Base-by-base conservation (phyloP, 2,888 invertebrate species). In the Cheilosia pagana region DNA sequence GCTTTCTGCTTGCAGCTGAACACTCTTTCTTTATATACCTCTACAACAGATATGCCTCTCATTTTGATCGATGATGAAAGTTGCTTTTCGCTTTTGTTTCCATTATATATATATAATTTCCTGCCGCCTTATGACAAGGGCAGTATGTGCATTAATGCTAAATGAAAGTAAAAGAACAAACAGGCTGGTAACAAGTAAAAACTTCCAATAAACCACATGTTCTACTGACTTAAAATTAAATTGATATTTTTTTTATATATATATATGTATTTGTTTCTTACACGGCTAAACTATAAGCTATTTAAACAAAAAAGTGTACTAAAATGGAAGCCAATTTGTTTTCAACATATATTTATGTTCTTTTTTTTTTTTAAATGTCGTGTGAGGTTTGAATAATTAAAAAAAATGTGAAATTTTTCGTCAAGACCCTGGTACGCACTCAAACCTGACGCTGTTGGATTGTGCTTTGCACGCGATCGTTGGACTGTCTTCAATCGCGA, bases 241-340 rank as follows among this genome's bases (percentile, higher is more conserved):
- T 39, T 71, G 57, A 71, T 81, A 70, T 59, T 77, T 21, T 81
- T 65, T 59, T 43, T 60, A 62, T 45, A 14, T 77, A 45, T 75
- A 78, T 68, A 75, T 83, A 85, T 35, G 12, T 35, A 35, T 12
- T 35, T 35, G 35, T 55, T 70, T 70, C 75, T 72, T 67, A 53
- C 67, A 70, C 59, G 70, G 59, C 50, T 77, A 72, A 71, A 53
- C 28, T 83, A 74, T 70, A 10, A 74, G 63, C 74, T 77, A 85
- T 48, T 76, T 63, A 81, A 79, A 82, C 55, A 75, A 72, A 67
- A 67, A 72, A 60, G 16, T 76, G 60, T 86, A 82, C 68, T 65
- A 39, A 87, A 86, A 88, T 88, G 88, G 88, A 88, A 88, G 88
- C 88, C 88, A 87, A 87, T 86, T 75, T 70, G 65, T 75, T 74